phyloP scores from a whole-genome alignment of 2,797 vertebrate species.

The Typhlichthys subterraneus region DNA sequence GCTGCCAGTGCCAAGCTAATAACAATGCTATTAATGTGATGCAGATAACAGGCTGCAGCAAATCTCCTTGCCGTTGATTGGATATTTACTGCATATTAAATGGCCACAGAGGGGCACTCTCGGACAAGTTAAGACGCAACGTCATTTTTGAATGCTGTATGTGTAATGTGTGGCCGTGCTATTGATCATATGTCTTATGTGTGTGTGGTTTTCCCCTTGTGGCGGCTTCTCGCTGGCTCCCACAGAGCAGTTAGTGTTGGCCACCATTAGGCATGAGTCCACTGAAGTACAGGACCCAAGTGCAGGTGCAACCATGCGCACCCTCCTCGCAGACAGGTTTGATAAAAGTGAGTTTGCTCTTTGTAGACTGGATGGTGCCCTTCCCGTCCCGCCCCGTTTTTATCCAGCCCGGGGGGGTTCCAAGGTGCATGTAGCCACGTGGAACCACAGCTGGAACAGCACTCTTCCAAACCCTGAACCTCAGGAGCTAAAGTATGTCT shows the following conservation, averaged over 20 bases:
- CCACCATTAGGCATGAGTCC: conserved; percentile 81
- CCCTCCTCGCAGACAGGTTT: conserved; percentile 81
- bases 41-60: conserved; percentile 25
- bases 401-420: conserved; percentile 46
- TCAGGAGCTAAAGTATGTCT: conserved; percentile 61
- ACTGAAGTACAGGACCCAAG: conserved; percentile 74
- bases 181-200: conserved; percentile 66
- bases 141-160: conserved; percentile 33
- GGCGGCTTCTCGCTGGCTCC: conserved; percentile 55
- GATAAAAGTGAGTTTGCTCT: conserved; percentile 84
- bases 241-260: conserved; percentile 87
- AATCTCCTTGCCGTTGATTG: not conserved
- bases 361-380: conserved; percentile 62
- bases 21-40: conserved; percentile 51
- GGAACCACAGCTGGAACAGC: conserved; percentile 35
- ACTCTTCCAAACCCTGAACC: conserved; percentile 57
- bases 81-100: conserved; percentile 20
- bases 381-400: conserved; percentile 32
- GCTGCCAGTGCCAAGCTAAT: conserved; percentile 39
- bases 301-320: conserved; percentile 69
- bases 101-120: conserved; percentile 54
- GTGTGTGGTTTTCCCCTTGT: conserved; percentile 70
- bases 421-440: conserved; percentile 73
- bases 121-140: conserved; percentile 27
- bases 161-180: conserved; percentile 28